Conservation (phyloP, 2,888 invertebrate genomes). For the Chamaedrilus cognettii region DNA sequence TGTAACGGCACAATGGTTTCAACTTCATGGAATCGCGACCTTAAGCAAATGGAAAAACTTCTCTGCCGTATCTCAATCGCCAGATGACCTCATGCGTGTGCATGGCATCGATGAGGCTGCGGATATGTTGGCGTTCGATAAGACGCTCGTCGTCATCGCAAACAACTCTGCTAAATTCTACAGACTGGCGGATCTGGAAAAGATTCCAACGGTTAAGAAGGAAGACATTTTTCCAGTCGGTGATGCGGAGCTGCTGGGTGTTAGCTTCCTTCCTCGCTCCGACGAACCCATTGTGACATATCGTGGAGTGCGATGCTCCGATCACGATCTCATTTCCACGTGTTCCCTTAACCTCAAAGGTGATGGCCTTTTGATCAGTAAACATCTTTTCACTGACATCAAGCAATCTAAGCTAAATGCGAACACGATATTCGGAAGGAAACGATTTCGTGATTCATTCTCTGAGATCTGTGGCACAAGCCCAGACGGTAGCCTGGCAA, state of each 20-base stretch:
- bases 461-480: constrained; percentile 19
- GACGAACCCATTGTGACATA: constrained; percentile 20
- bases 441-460: neutral
- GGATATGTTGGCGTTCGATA: constrained; percentile 7
- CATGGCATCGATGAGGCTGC: neutral
- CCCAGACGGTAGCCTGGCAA: constrained; percentile 27
- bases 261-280: constrained; percentile 27
- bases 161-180: constrained; percentile 2
- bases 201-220: neutral
- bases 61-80: neutral
- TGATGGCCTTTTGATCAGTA: neutral
- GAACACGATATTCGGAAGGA: neutral
- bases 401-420: neutral
- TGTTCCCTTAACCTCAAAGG: neutral
- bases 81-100: neutral
- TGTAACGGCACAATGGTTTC: neutral
- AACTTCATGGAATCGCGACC: neutral
- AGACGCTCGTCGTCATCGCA: constrained; percentile 1
- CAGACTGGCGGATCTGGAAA: constrained; percentile 12
- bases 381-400: neutral
- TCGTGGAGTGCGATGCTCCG: neutral
- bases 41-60: constrained; percentile 11
- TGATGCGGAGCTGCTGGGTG: neutral
- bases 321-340: neutral
- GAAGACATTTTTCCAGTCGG: neutral